These are phyloP conservation scores for Hyphantria cunea DNA, from an alignment of 1,140 invertebrate species.

Conservation along the genomic window DNA sequence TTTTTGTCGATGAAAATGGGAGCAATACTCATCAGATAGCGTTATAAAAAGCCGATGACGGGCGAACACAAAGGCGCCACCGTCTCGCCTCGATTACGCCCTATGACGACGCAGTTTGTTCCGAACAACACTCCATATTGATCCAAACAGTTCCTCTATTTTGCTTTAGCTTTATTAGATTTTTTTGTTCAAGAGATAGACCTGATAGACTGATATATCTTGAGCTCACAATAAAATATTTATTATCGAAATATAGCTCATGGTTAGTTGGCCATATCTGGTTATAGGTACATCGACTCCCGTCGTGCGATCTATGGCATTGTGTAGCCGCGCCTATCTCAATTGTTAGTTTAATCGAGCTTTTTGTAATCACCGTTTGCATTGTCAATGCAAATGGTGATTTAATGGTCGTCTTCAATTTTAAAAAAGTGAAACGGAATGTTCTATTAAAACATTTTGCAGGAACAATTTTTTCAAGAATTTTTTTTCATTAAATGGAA, in stretches of 20 bases:
- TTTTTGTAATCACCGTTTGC: constrained; percentile 68
- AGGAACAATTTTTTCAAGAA: neutral
- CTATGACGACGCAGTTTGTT: constrained; percentile 78
- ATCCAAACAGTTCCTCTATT: constrained; percentile 77
- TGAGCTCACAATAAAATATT: constrained; percentile 26
- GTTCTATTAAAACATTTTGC: constrained; percentile 26
- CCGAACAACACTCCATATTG: constrained; percentile 78
- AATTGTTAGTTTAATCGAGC: constrained; percentile 78
- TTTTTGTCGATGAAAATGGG: constrained; percentile 74
- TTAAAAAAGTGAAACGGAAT: constrained; percentile 43
- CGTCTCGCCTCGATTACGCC: constrained; percentile 75
- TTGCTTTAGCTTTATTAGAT: constrained; percentile 75
- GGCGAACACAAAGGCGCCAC: constrained; percentile 72
- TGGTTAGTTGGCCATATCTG: constrained; percentile 35
- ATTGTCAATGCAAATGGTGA: constrained; percentile 53
- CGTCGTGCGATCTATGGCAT: constrained; percentile 73
- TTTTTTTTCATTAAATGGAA: no score
- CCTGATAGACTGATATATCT: constrained; percentile 38
- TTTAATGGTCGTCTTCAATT: constrained; percentile 42
- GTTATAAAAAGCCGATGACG: constrained; percentile 73
- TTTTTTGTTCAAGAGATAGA: constrained; percentile 58
- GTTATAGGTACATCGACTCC: constrained; percentile 54
- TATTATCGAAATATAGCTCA: constrained; percentile 22
- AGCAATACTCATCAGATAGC: constrained; percentile 79
- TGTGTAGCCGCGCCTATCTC: constrained; percentile 58